Evolutionary conservation across 2,113 vertebrate species (phyloP), one percentile per base, ranked within the genome.

Genomic region (Charina bottae): DNA sequence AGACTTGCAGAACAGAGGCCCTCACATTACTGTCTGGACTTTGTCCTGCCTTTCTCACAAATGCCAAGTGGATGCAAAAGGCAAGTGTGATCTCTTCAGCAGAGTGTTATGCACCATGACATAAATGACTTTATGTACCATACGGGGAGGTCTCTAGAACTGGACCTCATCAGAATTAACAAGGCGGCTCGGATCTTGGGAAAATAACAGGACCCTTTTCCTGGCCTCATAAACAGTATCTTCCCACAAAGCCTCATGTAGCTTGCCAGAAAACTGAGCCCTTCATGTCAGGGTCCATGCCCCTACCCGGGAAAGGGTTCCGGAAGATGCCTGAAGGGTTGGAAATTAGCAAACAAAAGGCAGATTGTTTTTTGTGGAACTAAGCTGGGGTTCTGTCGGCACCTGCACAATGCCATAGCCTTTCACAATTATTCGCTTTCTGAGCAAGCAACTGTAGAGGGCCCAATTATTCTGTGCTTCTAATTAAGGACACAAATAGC

Each of bases 371-470:
- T 78, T 0, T 54, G 92, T 93, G 93, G 87, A 95, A 84, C n/a
- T 54, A 62, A 93, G 94, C 89, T n/a, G 88, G 92, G 92, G 54
- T 92, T 93, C 93, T 96, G 95, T 90, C 94, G 94, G 95, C 96
- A 96, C 96, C 96, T 96, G 96, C 96, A 92, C 95, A 1, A 0
- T 0, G 54, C 94, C 3, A 0, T 15, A 86, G 89, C 90, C 55
- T 93, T 96, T 94, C 94, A 97, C 96, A 96, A 96, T 95, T 94
- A 90, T 94, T 94, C 87, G 89, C 95, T 97, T 91, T 97, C 94
- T 97, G 92, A 19, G 4, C 59, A 89, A 96, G 21, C 2, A 54
- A 92, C 93, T 94, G 95, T 94, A 94, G 93, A 95, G 84, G n/a
- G 0, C 88, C 90, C 95, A 96, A 93, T 96, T 96, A 96, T 96